Conservation (phyloP, 1,140 invertebrate genomes). For the Agrilus planipennis region DNA sequence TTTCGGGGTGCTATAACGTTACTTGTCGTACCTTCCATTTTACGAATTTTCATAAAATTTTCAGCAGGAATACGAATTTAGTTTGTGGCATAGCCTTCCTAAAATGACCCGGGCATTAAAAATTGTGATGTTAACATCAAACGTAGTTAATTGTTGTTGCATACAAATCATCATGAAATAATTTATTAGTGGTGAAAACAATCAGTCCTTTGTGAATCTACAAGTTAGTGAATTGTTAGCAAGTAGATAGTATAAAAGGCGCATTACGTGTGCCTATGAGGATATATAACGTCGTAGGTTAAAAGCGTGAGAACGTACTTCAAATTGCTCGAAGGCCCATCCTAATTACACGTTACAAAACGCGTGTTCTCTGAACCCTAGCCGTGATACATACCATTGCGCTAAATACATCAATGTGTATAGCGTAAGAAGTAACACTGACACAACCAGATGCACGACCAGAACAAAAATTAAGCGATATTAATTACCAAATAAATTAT, state of each 20-base stretch:
- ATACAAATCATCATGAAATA: background rate
- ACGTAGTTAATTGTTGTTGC: no score
- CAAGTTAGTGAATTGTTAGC: background rate
- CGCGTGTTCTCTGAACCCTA: conserved; percentile 2
- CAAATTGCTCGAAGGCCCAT: conserved; percentile 4
- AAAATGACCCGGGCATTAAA: no score
- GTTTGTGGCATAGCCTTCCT: no score
- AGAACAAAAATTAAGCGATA: background rate
- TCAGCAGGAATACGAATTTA: no score
- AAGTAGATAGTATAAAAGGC: background rate
- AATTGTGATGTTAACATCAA: no score
- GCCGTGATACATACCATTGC: background rate
- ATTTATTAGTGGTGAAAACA: background rate
- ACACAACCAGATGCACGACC: background rate
- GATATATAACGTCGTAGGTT: background rate
- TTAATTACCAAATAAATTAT: conserved; percentile 4
- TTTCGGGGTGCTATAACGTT: no score
- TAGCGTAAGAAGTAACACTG: background rate
- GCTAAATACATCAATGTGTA: background rate
- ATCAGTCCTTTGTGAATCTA: background rate
- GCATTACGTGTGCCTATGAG: background rate
- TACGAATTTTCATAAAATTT: no score
- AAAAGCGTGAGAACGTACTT: conserved; percentile 8
- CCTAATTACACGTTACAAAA: conserved; percentile 5
- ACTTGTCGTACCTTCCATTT: no score